Percentiles rank a stretch among this genome's conserved stretches.
Conservation (phyloP, 2,888 invertebrate species). For the Brenthis hecate region DNA sequence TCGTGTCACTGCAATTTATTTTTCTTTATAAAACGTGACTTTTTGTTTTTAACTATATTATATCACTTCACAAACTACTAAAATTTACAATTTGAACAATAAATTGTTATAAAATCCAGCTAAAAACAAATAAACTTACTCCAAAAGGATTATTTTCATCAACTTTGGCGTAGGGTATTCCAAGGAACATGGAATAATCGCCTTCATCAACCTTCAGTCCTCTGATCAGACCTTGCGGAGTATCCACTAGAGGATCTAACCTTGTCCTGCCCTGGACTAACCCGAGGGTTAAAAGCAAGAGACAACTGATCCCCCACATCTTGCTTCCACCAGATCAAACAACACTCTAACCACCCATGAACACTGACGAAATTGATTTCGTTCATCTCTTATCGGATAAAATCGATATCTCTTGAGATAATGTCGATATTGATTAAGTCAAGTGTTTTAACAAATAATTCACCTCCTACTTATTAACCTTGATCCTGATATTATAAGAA, state of each 20-base stretch:
- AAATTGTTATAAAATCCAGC: too few relatives aligned
- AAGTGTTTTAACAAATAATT: background rate
- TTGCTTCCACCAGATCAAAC: background rate
- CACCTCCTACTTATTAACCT: background rate
- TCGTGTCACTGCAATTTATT: too few relatives aligned
- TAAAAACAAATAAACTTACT: slow-evolving; percentile 42
- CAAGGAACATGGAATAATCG: slow-evolving; percentile 51
- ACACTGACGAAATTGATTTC: background rate
- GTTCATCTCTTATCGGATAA: background rate
- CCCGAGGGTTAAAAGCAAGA: slow-evolving; percentile 27
- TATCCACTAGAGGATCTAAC: slow-evolving; percentile 55
- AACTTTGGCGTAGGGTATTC: slow-evolving; percentile 52
- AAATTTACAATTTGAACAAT: too few relatives aligned
- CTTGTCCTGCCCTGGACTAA: slow-evolving; percentile 32
- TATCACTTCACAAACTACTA: too few relatives aligned
- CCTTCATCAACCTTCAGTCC: slow-evolving; percentile 48
- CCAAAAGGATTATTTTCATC: slow-evolving; percentile 50
- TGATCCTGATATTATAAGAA: background rate
- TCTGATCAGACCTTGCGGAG: slow-evolving; percentile 53
- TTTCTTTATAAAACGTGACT: too few relatives aligned
- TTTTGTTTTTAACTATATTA: too few relatives aligned
- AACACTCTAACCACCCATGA: background rate
- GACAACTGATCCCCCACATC: background rate
- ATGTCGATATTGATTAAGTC: background rate
- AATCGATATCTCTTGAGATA: background rate